Base-by-base conservation (phyloP, 2,113 vertebrate genomes). In the Oenanthe oenanthe region DNA sequence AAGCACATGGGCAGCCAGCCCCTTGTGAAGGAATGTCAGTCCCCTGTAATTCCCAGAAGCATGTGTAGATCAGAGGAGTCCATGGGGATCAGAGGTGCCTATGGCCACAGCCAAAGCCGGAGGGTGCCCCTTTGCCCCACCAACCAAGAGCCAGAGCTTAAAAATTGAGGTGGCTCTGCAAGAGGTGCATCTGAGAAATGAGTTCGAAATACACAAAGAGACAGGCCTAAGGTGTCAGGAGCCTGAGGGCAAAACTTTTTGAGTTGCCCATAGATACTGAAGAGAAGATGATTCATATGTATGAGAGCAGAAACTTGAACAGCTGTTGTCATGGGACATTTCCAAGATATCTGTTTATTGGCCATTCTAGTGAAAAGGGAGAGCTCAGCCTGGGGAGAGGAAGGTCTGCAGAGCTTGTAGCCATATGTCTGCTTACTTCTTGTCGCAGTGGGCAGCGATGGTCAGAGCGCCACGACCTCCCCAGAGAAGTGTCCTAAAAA, bases 81-180 rank as follows among this genome's bases (percentile, higher is more conserved):
- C 63, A 12, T 38, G 40, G 36, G 32, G 26, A 31, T 43, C 36
- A 29, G 36, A 18, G 6, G 10, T 31, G 5, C 7, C 43, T 65
- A 3, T 19, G 15, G 5, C 15, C 2, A 1, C 31, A 63, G 48
- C 13, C 47, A 28, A 13, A 56, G 9, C 42, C 5, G 0, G 3
- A 31, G 29, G 6, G 10, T 29, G 24, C 7, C 21, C 18, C 29
- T 50, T 6, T 63, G 9, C 32, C 26, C 7, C 26, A 8, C 5
- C 24, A 25, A 22, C 32, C 53, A 6, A 5, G 9, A n/a, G n/a
- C 9, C 34, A 34, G 28, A 61, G 17, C 19, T 70, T 34, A 34
- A 38, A 95, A 70, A 15, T 1, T 43, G 47, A 71, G 12, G 17
- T 42, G 36, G 31, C 25, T 57, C 6, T 40, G 12, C 21, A 40